Evolutionary conservation across 2,888 invertebrate genomes (phyloP).

Genomic region (Panopea generosa): DNA sequence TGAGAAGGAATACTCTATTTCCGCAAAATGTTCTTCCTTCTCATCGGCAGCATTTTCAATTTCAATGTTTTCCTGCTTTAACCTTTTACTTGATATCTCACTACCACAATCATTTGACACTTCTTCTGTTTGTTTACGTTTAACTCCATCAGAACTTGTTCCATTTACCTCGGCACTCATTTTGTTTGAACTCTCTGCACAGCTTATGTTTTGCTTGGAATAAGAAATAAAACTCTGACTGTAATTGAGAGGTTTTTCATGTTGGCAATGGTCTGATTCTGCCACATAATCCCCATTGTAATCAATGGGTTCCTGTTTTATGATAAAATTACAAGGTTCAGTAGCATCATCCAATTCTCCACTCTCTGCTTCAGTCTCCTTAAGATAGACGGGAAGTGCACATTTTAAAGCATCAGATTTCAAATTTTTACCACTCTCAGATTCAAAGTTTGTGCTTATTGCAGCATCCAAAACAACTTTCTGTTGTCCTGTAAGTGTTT

Average conservation of each 20-base stretch:
- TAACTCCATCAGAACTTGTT: too few relatives aligned
- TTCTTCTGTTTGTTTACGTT: too few relatives aligned
- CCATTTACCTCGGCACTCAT: too few relatives aligned
- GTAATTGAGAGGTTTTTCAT: too few relatives aligned
- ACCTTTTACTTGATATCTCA: too few relatives aligned
- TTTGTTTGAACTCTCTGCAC: background rate
- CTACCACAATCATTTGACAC: too few relatives aligned
- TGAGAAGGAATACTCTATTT: slow-evolving; percentile 27
- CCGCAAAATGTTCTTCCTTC: slow-evolving; percentile 5
- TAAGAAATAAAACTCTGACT: too few relatives aligned
- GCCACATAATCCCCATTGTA: slow-evolving; percentile 6
- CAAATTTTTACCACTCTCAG: too few relatives aligned
- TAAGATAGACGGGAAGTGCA: background rate
- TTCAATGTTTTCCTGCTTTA: background rate
- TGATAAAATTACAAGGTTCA: slow-evolving; percentile 11
- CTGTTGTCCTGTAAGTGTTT: too few relatives aligned
- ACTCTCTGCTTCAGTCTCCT: background rate
- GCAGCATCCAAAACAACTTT: too few relatives aligned
- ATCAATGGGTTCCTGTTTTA: slow-evolving; percentile 25
- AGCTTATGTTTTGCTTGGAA: slow-evolving; percentile 1
- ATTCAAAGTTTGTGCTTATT: too few relatives aligned
- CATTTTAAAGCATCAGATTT: too few relatives aligned
- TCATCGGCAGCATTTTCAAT: background rate
- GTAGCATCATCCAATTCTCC: background rate
- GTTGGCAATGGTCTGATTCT: background rate